A percentile compares a stretch with the other conserved stretches of the same genome.
These are phyloP conservation scores for Willisornis vidua DNA, from an alignment of 2,113 vertebrate species.

Conservation along the genomic window DNA sequence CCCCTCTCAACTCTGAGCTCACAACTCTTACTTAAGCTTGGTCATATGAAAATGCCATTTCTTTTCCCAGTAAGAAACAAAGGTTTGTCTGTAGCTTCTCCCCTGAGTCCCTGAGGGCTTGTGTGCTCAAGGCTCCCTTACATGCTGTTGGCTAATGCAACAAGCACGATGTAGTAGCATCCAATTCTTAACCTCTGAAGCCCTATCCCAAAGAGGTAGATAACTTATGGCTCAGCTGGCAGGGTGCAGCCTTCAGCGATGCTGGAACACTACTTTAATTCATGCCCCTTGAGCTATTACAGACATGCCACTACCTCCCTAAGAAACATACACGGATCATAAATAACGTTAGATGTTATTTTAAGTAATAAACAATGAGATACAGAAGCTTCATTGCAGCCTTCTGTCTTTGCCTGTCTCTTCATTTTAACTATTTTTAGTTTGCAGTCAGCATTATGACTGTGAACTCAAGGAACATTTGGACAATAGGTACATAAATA, in stretches of 20 bases:
- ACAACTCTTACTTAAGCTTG: conserved; percentile 44
- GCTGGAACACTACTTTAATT: conserved; percentile 36
- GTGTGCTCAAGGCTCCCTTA: not conserved
- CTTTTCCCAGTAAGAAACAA: conserved; percentile 23
- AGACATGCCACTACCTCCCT: conserved; percentile 39
- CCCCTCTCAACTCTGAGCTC: conserved; percentile 36
- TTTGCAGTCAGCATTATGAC: conserved; percentile 2
- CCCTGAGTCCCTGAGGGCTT: conserved; percentile 30
- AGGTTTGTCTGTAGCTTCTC: conserved; percentile 55
- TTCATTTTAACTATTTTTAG: conserved; percentile 47
- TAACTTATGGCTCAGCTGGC: conserved; percentile 46
- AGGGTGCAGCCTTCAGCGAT: conserved; percentile 23
- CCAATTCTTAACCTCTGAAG: conserved; percentile 51
- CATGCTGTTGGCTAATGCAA: not conserved
- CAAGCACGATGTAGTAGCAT: not conserved
- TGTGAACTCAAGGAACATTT: conserved; percentile 38
- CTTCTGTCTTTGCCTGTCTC: conserved; percentile 46
- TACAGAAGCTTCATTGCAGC: conserved; percentile 44
- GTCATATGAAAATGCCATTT: conserved; percentile 18
- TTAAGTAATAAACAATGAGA: conserved; percentile 55
- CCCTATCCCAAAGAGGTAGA: not conserved
- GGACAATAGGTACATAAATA: conserved; percentile 51
- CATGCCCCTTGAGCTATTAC: conserved; percentile 39
- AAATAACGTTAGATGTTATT: conserved; percentile 65
- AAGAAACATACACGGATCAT: conserved; percentile 28